These are phyloP conservation scores for Byasa hedistus DNA, from an alignment of 2,888 invertebrate species.

Conservation along the genomic window DNA sequence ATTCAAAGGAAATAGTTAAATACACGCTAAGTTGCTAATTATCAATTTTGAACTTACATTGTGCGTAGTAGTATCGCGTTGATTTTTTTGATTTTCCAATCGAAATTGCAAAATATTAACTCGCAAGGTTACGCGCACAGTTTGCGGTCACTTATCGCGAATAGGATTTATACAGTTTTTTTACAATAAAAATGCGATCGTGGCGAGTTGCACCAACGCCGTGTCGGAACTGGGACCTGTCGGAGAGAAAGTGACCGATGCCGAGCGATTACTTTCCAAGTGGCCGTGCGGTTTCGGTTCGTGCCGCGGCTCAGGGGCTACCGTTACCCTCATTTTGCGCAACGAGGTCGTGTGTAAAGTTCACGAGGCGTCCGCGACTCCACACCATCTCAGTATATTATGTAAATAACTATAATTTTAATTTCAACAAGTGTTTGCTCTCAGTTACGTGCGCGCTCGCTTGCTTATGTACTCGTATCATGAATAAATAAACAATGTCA, in stretches of 20 bases:
- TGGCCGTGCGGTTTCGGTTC: slow-evolving; percentile 53
- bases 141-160: slow-evolving; percentile 31
- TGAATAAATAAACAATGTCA: slow-evolving; percentile 1
- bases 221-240: slow-evolving; percentile 55
- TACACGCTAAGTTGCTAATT: slow-evolving; percentile 15
- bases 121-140: slow-evolving; percentile 38
- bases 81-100: slow-evolving; percentile 35
- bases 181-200: background rate
- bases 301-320: slow-evolving; percentile 47
- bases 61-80: slow-evolving; percentile 22
- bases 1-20: background rate
- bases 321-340: slow-evolving; percentile 68
- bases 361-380: slow-evolving; percentile 40
- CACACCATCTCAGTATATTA: slow-evolving; percentile 45
- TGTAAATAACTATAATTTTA: slow-evolving; percentile 29
- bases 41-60: slow-evolving; percentile 26
- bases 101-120: slow-evolving; percentile 40
- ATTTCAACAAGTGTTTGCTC: slow-evolving; percentile 10
- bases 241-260: slow-evolving; percentile 74
- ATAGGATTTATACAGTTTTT: slow-evolving; percentile 25
- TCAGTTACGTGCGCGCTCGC: slow-evolving; percentile 6
- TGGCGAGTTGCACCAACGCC: slow-evolving; percentile 41
- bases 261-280: slow-evolving; percentile 70
- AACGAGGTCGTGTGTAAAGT: slow-evolving; percentile 62
- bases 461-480: background rate